phyloP scores from a whole-genome alignment of 2,797 vertebrate genomes.

The Gila robusta region DNA sequence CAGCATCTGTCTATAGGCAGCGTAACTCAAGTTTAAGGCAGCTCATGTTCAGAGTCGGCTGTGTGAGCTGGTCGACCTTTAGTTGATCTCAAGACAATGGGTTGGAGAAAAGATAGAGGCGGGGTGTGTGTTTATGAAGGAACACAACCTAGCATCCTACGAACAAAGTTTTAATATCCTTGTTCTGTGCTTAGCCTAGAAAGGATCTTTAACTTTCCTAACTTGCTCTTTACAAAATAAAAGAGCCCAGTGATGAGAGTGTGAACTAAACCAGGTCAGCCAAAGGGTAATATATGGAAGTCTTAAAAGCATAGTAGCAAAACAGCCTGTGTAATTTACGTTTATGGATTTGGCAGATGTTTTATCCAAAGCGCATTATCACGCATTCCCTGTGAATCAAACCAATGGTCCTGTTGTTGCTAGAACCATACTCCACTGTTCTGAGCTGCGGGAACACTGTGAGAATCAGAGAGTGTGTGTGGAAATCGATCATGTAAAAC shows the following conservation, averaged over 20 bases:
- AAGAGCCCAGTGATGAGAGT: neutral
- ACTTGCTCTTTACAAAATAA: neutral
- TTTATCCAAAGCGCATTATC: neutral
- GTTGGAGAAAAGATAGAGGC: neutral
- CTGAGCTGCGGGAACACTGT: neutral
- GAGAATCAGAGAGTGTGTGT: neutral
- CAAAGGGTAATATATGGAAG: neutral
- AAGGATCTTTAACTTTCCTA: neutral
- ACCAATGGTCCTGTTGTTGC: neutral
- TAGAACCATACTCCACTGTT: neutral
- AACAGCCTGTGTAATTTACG: neutral
- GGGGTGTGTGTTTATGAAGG: neutral
- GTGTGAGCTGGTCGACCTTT: constrained; percentile 67
- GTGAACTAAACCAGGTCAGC: neutral
- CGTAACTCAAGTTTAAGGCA: constrained; percentile 71
- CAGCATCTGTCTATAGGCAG: constrained; percentile 63
- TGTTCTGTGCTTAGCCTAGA: neutral
- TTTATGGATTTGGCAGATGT: no score
- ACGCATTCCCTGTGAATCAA: neutral
- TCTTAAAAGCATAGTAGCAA: neutral
- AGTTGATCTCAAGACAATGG: neutral
- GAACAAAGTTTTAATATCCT: neutral
- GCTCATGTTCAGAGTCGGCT: constrained; percentile 58
- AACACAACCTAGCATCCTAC: neutral
- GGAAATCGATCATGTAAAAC: neutral